Percentiles rank a stretch among this genome's conserved stretches.
These are phyloP conservation scores for Piaya cayana DNA, from an alignment of 2,113 vertebrate species.

Conservation along the genomic window DNA sequence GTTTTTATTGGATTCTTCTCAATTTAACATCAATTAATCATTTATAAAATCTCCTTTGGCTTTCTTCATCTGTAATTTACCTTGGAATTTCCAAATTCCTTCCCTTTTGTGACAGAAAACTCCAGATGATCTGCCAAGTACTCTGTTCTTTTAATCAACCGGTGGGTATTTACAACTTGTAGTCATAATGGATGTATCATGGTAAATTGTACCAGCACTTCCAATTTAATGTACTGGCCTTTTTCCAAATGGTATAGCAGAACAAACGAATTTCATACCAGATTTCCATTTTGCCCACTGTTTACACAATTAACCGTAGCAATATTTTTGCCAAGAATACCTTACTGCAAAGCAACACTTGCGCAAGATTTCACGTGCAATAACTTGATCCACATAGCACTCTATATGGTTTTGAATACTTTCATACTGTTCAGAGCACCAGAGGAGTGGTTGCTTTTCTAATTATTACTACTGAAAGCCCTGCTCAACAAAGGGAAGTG, in stretches of 20 bases:
- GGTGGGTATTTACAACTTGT: not conserved
- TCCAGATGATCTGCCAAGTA: not conserved
- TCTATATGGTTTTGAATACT: not conserved
- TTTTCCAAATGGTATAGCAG: not conserved
- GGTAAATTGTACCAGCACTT: not conserved
- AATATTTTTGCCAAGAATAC: slow-evolving; percentile 11
- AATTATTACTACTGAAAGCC: not conserved
- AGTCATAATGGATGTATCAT: not conserved
- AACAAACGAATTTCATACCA: not conserved
- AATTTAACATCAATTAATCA: not conserved
- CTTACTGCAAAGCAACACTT: not conserved
- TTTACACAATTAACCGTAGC: not conserved
- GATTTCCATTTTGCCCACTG: not conserved
- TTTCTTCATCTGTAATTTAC: not conserved
- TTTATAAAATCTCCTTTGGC: not conserved
- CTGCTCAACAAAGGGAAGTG: not conserved
- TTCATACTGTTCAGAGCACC: not conserved
- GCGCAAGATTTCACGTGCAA: not conserved
- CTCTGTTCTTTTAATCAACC: not conserved
- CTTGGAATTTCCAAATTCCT: not conserved
- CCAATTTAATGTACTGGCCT: not conserved
- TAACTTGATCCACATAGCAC: not conserved
- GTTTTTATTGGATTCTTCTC: not conserved
- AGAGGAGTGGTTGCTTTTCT: not conserved
- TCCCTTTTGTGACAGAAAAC: not conserved